Base-by-base conservation (phyloP, 1,140 invertebrate genomes). In the Tetragonula clypearis region DNA sequence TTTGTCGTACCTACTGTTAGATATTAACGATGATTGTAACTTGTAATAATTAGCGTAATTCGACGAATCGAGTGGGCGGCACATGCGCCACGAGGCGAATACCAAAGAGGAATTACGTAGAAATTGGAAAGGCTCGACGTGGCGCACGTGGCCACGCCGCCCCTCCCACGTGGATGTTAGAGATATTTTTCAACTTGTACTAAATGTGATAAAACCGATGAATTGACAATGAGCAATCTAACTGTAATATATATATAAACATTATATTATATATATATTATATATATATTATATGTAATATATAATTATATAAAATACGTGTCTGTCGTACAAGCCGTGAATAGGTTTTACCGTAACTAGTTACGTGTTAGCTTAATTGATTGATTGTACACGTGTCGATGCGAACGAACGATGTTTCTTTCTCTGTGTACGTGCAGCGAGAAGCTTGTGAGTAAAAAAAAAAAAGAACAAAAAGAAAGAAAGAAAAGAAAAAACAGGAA, bases 221-320 rank as follows among this genome's bases (percentile, higher is more conserved):
- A 94, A 94, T 95, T 94, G 94, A 94, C 94, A 95, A 95, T 95
- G 94, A 95, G 94, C 94, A 95, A 94, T 95, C 93, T 94, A 93
- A 94, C 82, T 95, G 94, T 95, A 95, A 94, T 92, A 86, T 87
- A 87, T 86, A 90, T 73, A 79, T 86, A 91, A 62, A 87, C 56
- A 87, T 84, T 82, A 81, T 74, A 81, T 76, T 77, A 77, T 77
- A 88, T 79, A 88, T 89, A 88, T 82, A 84, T 80, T 84, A 87
- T 87, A 89, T 75, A 75, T 85, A 74, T 85, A 71, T 71, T 71
- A 71, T 71, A 71, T 35, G 35, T 35, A 82, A 90, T 90, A 92
- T 86, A 91, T 87, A 88, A 85, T 77, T 84, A 92, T 90, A 91
- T 90, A 91, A 49, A 84, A 92, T 91, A 93, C 86, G 86, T 94